Base-by-base conservation (phyloP, 2,797 vertebrate genomes). In the Pogoniulus pusillus region DNA sequence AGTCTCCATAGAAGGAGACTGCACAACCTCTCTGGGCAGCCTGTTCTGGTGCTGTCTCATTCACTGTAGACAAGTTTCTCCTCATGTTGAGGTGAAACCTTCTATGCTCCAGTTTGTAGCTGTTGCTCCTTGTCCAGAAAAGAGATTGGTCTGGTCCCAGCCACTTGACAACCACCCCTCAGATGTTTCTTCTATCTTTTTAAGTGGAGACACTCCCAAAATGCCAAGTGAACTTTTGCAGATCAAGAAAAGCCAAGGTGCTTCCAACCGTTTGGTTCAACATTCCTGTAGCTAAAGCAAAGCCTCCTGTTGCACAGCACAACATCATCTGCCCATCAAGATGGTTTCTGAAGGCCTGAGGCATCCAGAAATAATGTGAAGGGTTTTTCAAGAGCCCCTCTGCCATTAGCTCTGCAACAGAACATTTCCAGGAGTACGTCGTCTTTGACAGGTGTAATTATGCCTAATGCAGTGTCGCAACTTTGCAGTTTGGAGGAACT, bases 401-500 rank as follows among this genome's bases (percentile, higher is more conserved):
- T 70, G 35, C 79, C 71, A 22, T 89, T 91, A 83, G 47, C 72
- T 76, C 71, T 69, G 81, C 71, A 88, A 89, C 29, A 77, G 89
- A 92, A 71, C 58, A 57, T 68, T 63, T 90, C 47, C 80, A 80
- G 27, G 53, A 79, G 55, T 65, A 34, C 35, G 12, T 88, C 17
- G 7, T 87, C 63, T 81, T 51, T 79, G 92, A 89, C 82, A 85
- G 64, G 70, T n/a, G 13, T 72, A 81, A 93, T 89, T 93, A 92
- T 82, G 72, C 63, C 59, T 94, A 94, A 94, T 72, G 66, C 30
- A 32, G 12, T 73, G 84, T 90, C 3, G 45, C 90, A 90, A 93
- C 74, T 91, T 81, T 8, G 23, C 34, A 35, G 79, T 89, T 93
- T 83, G 73, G 24, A 54, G 58, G 45, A 93, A 83, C 30, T 87